These are phyloP conservation scores for Empidonax traillii DNA, from an alignment of 2,113 vertebrate species.

Conservation along the genomic window DNA sequence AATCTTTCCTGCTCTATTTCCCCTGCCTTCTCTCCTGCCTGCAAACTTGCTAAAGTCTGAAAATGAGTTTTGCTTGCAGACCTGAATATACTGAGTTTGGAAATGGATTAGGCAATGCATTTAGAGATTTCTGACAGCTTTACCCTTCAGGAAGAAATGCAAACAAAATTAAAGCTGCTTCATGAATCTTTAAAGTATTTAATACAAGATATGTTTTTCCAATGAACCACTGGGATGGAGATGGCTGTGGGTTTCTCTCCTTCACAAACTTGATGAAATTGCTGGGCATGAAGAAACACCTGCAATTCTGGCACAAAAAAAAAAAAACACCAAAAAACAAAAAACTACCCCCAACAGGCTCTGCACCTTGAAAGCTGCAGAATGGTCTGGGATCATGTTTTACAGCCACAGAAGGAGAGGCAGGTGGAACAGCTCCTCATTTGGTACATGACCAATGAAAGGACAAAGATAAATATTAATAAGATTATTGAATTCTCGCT, in stretches of 20 bases:
- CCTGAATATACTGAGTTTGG: slow-evolving; percentile 41
- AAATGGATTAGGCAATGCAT: slow-evolving; percentile 65
- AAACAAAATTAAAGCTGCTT: slow-evolving; percentile 69
- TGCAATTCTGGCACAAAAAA: background rate
- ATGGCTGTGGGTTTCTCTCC: slow-evolving; percentile 3
- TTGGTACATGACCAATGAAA: background rate
- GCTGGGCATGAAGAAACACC: background rate
- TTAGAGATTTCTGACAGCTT: slow-evolving; percentile 64
- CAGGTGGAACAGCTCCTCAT: background rate
- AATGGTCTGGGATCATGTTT: background rate
- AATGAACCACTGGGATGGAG: slow-evolving; percentile 13
- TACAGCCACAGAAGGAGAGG: background rate
- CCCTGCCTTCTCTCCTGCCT: background rate
- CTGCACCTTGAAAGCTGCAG: background rate
- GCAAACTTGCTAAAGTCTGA: background rate
- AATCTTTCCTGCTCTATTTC: background rate
- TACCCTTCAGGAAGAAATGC: slow-evolving; percentile 65
- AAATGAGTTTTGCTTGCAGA: slow-evolving; percentile 41
- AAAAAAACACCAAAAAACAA: accelerated
- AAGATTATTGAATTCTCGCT: background rate
- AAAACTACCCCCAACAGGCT: background rate
- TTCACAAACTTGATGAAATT: background rate
- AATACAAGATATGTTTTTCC: slow-evolving; percentile 55
- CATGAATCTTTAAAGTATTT: slow-evolving; percentile 71
- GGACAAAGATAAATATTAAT: background rate